phyloP scores from a whole-genome alignment of 1,140 invertebrate species.

The Apis laboriosa region DNA sequence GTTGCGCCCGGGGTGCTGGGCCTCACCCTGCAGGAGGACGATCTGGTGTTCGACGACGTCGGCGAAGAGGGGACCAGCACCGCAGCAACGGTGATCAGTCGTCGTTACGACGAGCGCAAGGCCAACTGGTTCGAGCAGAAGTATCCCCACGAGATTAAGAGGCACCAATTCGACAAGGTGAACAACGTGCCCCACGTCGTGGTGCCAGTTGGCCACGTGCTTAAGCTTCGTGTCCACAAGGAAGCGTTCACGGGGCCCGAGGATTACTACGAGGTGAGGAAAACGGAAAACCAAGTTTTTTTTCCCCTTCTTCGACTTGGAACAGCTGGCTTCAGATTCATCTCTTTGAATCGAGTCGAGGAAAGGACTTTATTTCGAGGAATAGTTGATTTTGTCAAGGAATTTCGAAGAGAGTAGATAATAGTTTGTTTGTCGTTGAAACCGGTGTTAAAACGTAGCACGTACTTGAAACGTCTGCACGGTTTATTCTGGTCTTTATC shows the following conservation, averaged over 20 bases:
- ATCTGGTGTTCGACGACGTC: conserved; percentile 78
- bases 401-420: no score
- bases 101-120: conserved; percentile 25
- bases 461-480: background rate
- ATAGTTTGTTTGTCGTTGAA: background rate
- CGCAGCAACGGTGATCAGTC: conserved; percentile 36
- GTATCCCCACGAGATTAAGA: conserved; percentile 22
- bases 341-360: background rate
- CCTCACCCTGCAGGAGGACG: conserved; percentile 74
- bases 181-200: conserved; percentile 77
- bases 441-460: no score
- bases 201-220: conserved; percentile 78
- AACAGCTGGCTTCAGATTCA: background rate
- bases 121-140: conserved; percentile 33
- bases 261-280: conserved; percentile 78
- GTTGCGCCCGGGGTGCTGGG: conserved; percentile 56
- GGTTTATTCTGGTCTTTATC: background rate
- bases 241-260: conserved; percentile 78
- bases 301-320: background rate
- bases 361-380: no score
- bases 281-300: background rate
- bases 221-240: conserved; percentile 78
- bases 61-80: conserved; percentile 65
- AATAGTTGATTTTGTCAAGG: no score
- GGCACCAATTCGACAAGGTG: conserved; percentile 67